phyloP scores from a whole-genome alignment of 2,888 invertebrate genomes.

The Dichetophora obliterata region DNA sequence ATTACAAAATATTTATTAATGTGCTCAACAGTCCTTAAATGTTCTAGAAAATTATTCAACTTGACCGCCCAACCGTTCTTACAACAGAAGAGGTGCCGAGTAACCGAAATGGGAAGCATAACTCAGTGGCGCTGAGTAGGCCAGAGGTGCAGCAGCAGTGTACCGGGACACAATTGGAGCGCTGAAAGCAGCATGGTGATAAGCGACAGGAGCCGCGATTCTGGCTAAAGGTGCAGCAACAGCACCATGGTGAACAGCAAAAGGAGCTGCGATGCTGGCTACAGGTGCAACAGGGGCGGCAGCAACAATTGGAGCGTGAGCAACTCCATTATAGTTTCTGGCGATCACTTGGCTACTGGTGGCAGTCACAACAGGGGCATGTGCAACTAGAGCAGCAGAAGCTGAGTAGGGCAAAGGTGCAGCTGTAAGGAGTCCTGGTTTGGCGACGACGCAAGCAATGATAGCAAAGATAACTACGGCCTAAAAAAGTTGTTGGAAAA shows the following conservation, averaged over 20 bases:
- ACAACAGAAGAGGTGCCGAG: constrained; percentile 10
- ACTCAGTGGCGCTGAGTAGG: constrained; percentile 40
- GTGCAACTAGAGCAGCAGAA: constrained; percentile 17
- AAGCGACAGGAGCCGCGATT: not conserved
- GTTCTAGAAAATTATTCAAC: no score
- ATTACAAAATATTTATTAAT: no score
- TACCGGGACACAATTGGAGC: constrained; percentile 26
- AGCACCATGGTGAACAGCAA: constrained; percentile 37
- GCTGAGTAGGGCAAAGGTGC: constrained; percentile 36
- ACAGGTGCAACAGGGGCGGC: constrained; percentile 18
- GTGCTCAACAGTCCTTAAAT: no score
- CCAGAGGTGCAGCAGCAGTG: constrained; percentile 51
- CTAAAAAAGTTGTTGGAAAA: constrained; percentile 17
- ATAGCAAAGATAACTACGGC: constrained; percentile 44
- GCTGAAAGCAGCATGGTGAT: not conserved
- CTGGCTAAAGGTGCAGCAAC: no score
- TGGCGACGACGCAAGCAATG: constrained; percentile 47
- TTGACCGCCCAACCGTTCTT: not conserved
- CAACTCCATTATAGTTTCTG: constrained; percentile 44
- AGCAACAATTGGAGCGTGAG: constrained; percentile 41
- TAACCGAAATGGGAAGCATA: constrained; percentile 32
- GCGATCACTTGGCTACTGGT: constrained; percentile 42
- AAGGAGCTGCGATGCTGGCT: constrained; percentile 19
- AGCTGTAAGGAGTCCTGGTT: constrained; percentile 42
- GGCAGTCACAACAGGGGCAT: constrained; percentile 45